Conservation (phyloP, 2,888 invertebrate genomes). For the Hololepta plana region DNA sequence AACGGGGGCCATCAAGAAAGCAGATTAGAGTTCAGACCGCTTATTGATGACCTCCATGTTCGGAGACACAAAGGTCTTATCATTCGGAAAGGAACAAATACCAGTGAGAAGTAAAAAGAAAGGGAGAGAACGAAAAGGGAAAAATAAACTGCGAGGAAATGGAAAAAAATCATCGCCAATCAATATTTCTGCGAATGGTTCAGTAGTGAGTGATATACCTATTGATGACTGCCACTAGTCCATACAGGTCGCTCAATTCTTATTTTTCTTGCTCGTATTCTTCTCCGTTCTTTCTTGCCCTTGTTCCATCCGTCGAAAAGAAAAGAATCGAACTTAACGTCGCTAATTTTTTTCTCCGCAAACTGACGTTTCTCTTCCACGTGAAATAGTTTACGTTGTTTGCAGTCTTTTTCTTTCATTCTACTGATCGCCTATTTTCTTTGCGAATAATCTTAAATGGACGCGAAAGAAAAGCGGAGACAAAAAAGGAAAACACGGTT, state of each 20-base stretch:
- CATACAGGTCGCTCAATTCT: slow-evolving; percentile 22
- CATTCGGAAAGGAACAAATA: slow-evolving; percentile 26
- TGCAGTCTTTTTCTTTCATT: too few species aligned
- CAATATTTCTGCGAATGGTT: slow-evolving; percentile 21
- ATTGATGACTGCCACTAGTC: slow-evolving; percentile 26
- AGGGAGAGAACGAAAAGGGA: slow-evolving; percentile 10
- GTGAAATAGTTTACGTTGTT: too few species aligned
- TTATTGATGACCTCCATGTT: slow-evolving; percentile 28
- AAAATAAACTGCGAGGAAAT: background rate
- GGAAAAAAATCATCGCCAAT: slow-evolving; percentile 14
- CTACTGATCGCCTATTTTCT: too few species aligned
- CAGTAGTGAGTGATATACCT: slow-evolving; percentile 26
- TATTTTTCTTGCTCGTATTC: slow-evolving; percentile 6
- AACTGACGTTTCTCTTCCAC: too few species aligned
- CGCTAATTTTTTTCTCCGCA: too few species aligned
- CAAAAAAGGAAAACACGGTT: too few species aligned
- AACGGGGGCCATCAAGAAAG: slow-evolving; percentile 21
- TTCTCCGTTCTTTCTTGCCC: background rate
- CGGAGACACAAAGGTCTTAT: slow-evolving; percentile 29
- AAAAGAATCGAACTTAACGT: too few species aligned
- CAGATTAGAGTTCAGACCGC: slow-evolving; percentile 24
- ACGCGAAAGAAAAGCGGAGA: too few species aligned
- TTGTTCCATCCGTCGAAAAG: too few species aligned
- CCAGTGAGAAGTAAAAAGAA: slow-evolving; percentile 23
- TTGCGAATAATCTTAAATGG: too few species aligned